Evolutionary conservation across 2,113 vertebrate species (phyloP), one percentile per base, ranked within the genome.

Genomic region (Plestiodon gilberti): DNA sequence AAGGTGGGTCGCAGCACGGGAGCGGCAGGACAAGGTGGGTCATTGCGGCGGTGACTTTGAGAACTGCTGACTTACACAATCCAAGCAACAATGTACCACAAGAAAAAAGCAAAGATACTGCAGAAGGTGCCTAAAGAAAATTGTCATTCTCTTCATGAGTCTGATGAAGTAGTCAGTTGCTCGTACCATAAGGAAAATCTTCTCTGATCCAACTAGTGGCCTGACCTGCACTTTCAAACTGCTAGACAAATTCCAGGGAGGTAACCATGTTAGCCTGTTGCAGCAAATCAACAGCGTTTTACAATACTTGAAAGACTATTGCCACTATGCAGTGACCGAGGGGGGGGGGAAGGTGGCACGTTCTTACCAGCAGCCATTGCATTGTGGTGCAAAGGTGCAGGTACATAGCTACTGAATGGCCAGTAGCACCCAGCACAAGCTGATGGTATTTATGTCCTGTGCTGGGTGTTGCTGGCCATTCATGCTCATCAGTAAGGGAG

Each of bases 61-160:
- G n/a, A n/a, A n/a, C n/a, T n/a, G n/a, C n/a, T n/a, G n/a, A 43
- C 25, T 65, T 40, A 30, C 28, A 23, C 43, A 30, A 64, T 64
- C 85, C 85, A 86, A 57, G 74, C 70, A 57, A 81, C 55, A 81
- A 30, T 73, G 14, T 4, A 55, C 30, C 70, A 75, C 70, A 81
- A 81, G 70, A 30, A 80, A 59, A 80, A 28, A 28, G 35, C 23
- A 86, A 74, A 81, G 62, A 10, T 18, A 64, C 38, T 35, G 40
- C 78, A 87, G 70, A 86, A 81, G 38, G 40, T 74, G 57, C 55
- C 30, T 52, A 48, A 48, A 62, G 2, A 38, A 84, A 52, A 14
- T 61, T 25, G 52, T 64, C 59, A 9, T 67, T 85, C 43, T 48
- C 3, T 78, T 78, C 18, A 4, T 40, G 23, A 85, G 15, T 70